phyloP scores from a whole-genome alignment of 2,888 invertebrate species.

The Pammene aurita region DNA sequence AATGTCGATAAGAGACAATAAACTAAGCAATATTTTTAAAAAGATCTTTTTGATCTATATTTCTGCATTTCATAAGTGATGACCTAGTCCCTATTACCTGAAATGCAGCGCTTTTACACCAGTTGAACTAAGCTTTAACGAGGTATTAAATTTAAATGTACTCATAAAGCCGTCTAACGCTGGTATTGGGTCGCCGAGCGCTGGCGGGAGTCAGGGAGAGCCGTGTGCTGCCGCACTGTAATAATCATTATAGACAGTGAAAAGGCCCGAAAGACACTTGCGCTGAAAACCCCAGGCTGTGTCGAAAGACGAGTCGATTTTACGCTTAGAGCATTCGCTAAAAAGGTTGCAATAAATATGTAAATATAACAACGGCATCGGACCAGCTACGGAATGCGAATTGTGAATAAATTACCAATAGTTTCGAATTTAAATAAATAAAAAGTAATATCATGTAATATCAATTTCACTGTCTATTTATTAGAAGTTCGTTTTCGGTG shows the following conservation, averaged over 20 bases:
- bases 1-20: conserved; percentile 40
- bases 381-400: conserved; percentile 72
- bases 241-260: conserved; percentile 78
- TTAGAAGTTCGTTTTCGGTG: conserved; percentile 80
- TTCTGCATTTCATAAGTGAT: conserved; percentile 39
- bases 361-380: conserved; percentile 73
- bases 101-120: conserved; percentile 39
- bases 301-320: conserved; percentile 44
- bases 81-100: conserved; percentile 40
- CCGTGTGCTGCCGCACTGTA: conserved; percentile 43
- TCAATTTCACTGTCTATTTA: conserved; percentile 83
- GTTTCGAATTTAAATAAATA: conserved; percentile 77
- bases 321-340: conserved; percentile 47
- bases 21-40: conserved; percentile 42
- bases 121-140: conserved; percentile 26
- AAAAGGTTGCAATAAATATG: conserved; percentile 77
- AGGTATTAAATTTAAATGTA: conserved; percentile 19
- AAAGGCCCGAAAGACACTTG: conserved; percentile 56
- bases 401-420: conserved; percentile 69
- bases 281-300: conserved; percentile 43
- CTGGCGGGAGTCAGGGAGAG: conserved; percentile 23
- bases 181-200: conserved; percentile 16
- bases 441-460: conserved; percentile 76
- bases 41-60: conserved; percentile 39
- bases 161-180: conserved; percentile 24